Evolutionary conservation across 2,888 invertebrate genomes (phyloP), one percentile per base, ranked within the genome.

Genomic region (Actias luna): DNA sequence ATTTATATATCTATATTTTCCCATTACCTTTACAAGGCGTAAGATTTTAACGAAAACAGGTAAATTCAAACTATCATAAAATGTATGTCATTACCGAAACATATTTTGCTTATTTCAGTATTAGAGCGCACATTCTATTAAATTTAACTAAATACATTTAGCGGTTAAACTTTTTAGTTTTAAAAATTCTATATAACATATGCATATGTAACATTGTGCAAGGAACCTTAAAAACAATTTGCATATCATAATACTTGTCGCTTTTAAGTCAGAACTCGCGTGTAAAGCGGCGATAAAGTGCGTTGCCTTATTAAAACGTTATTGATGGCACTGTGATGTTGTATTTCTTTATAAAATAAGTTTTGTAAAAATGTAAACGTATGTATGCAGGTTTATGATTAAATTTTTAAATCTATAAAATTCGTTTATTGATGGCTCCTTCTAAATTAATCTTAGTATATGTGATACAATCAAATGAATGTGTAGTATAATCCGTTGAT

Each of bases 201-300:
- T 33, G 33, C 8, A 33, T 50, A 50, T 50, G 7, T 7, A 62
- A 29, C n/a, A 36, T 25, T 67, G 60, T 64, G 36, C 46, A 65
- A 50, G 50, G 46, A 59, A 55, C 66, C 66, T 70, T 71, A 77
- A 85, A 18, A 80, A 83, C 83, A 80, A 89, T 91, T 90, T 87
- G 85, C 89, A 91, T 92, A 83, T 83, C 83, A 73, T 74, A 73
- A 78, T 82, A 83, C 78, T 85, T 85, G 86, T 87, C 84, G 79
- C 82, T 73, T 80, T 76, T 79, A 82, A 81, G 73, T 77, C 55
- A 72, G 75, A 68, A 68, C 71, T 83, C 59, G 91, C 90, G 86
- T 92, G 92, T 82, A 69, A 73, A 77, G 66, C 63, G 65, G 67
- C 83, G 78, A 85, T 89, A 82, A 75, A 77, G 73, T 62, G 65